Base-by-base conservation (phyloP, 2,888 invertebrate genomes). In the Poecilus cupreus region DNA sequence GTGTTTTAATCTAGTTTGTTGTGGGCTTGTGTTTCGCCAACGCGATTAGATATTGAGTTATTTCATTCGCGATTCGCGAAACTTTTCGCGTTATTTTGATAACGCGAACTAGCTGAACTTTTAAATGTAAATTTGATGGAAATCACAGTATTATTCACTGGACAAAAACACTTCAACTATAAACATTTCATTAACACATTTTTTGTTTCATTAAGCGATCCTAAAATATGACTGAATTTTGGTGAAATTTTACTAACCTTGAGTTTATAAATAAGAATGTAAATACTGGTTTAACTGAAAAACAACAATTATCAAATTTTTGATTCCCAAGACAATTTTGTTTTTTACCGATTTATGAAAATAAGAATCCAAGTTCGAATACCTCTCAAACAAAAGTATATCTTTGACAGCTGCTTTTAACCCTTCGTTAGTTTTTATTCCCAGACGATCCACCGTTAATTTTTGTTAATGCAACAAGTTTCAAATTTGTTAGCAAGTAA, bases 1-100 rank as follows among this genome's bases (percentile, higher is more conserved):
- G 72, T 72, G 72, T 22, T 43, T 70, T 72, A 72, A 46, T 74
- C 74, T 46, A 18, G 49, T 46, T 74, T 74, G 51, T 74, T 74
- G 49, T 49, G 74, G 22, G 32, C 74, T 32, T 49, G 32, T 74
- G 32, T 5, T 74, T 46, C 51, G 37, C 64, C 18, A 37, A 68
- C 18, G 16, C 64, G 32, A 68, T 68, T 68, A 68, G 64, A 68
- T 68, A 68, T 37, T 16, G 18, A 22, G 54, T 54, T 54, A 54
- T 54, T 54, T 54, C 54, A 54, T 60, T 22, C 13, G 11, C n/a
- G n/a, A 54, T 60, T 22, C 13, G 51, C 11, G 51, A 68, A 32
- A 37, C 64, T 32, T 51, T 51, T 37, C 8, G 37, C 1, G 11
- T 43, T 54, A 60, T 26, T 18, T 68, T 68, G 64, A 68, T 68